Evolutionary conservation across 2,888 invertebrate species (phyloP).

Genomic region (Sepiola atlantica): DNA sequence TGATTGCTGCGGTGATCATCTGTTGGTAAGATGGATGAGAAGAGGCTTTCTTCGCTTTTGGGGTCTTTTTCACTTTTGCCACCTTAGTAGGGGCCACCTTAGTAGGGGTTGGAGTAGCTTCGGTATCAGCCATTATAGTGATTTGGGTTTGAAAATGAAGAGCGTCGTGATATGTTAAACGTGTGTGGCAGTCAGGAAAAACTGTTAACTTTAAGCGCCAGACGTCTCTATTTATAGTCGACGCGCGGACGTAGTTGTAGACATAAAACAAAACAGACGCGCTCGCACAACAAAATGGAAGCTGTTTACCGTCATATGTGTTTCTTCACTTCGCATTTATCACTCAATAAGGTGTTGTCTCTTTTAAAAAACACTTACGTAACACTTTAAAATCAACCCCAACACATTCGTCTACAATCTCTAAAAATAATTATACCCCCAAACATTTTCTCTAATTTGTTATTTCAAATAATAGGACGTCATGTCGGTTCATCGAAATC

Average conservation of each 20-base stretch:
- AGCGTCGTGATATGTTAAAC: too few species aligned
- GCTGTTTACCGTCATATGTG: not conserved
- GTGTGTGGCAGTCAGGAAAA: too few species aligned
- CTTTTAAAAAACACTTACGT: not conserved
- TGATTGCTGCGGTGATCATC: conserved; percentile 72
- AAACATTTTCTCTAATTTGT: not conserved
- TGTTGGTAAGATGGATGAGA: conserved; percentile 68
- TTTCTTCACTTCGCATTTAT: not conserved
- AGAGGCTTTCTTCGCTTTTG: conserved; percentile 67
- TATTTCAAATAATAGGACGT: not conserved
- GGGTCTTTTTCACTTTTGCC: conserved; percentile 43
- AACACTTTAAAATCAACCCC: not conserved
- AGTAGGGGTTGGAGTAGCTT: conserved; percentile 41
- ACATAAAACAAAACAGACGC: conserved; percentile 50
- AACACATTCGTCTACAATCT: not conserved
- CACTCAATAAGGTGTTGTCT: not conserved
- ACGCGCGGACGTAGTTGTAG: conserved; percentile 62
- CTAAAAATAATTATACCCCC: not conserved
- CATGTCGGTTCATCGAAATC: not conserved
- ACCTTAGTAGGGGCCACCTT: not conserved
- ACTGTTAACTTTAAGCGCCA: not conserved
- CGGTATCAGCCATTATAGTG: conserved; percentile 53
- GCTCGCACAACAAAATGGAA: not conserved
- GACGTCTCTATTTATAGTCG: conserved; percentile 51
- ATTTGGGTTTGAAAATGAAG: not conserved